Evolutionary conservation across 2,888 invertebrate genomes (phyloP).

Genomic region (Cynaeus angustus): DNA sequence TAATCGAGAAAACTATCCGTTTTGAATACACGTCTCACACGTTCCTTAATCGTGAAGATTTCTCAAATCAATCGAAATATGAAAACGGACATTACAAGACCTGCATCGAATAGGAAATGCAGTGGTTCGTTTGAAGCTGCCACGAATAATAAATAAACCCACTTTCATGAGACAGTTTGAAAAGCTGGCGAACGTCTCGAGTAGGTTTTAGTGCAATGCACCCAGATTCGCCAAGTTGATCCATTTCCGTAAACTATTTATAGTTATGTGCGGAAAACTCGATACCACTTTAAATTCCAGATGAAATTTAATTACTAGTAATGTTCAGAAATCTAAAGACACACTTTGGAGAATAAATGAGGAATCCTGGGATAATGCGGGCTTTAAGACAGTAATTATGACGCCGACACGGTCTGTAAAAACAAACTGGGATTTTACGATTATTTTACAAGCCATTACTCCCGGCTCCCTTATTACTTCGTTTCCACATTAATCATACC

Average conservation of each 20-base stretch:
- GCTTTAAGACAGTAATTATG: slow-evolving; percentile 41
- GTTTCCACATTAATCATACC: slow-evolving; percentile 41
- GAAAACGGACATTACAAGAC: slow-evolving; percentile 8
- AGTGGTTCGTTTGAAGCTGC: slow-evolving; percentile 31
- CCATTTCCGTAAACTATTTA: slow-evolving; percentile 56
- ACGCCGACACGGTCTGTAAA: slow-evolving; percentile 49
- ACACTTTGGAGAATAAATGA: slow-evolving; percentile 25
- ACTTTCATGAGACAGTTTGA: slow-evolving; percentile 37
- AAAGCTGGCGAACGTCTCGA: slow-evolving; percentile 37
- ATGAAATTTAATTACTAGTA: slow-evolving; percentile 16
- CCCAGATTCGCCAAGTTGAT: slow-evolving; percentile 49
- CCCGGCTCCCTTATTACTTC: slow-evolving; percentile 39
- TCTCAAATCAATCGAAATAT: slow-evolving; percentile 27
- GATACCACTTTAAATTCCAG: slow-evolving; percentile 4
- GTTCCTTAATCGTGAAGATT: slow-evolving; percentile 26
- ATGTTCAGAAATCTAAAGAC: slow-evolving; percentile 17
- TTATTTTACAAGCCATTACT: slow-evolving; percentile 51
- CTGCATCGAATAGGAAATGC: slow-evolving; percentile 36
- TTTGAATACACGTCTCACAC: slow-evolving; percentile 22
- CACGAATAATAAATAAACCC: slow-evolving; percentile 43
- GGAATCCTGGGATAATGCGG: slow-evolving; percentile 17
- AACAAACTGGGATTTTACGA: slow-evolving; percentile 50
- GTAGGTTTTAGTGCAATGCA: slow-evolving; percentile 50
- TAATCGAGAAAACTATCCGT: slow-evolving; percentile 19
- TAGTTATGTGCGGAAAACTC: slow-evolving; percentile 35